Evolutionary conservation across 1,140 invertebrate species (phyloP).

Genomic region (Luehdorfia chinensis): DNA sequence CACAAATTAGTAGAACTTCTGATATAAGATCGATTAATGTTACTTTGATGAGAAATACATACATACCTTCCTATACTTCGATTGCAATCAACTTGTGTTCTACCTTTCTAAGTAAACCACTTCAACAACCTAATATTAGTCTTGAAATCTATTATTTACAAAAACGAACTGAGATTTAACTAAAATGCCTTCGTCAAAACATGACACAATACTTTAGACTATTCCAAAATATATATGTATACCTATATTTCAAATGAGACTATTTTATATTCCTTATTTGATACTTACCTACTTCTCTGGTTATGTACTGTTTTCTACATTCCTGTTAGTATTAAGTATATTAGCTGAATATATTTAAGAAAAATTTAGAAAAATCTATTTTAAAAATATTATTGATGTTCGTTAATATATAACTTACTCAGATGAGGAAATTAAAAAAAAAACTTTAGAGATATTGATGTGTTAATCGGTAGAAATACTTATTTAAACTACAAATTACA

Average conservation of each 20-base stretch:
- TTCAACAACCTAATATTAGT: background rate
- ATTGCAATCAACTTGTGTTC: background rate
- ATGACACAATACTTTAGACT: constrained; percentile 2
- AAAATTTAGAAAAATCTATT: constrained; percentile 2
- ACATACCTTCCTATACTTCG: background rate
- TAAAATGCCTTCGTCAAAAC: constrained; percentile 4
- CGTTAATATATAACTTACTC: background rate
- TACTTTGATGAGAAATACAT: background rate
- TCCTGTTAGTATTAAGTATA: constrained; percentile 8
- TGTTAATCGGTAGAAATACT: background rate
- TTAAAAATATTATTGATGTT: constrained; percentile 12
- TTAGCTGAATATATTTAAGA: constrained; percentile 9
- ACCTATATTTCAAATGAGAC: constrained; percentile 2
- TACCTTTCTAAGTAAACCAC: background rate
- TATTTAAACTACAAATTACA: background rate
- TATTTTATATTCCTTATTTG: constrained; percentile 14
- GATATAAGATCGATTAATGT: background rate
- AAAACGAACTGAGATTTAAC: background rate
- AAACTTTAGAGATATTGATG: background rate
- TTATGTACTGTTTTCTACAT: constrained; percentile 8
- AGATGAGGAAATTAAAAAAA: background rate
- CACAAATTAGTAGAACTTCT: background rate
- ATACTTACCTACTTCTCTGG: constrained; percentile 8
- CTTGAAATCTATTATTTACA: background rate
- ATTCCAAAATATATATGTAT: constrained; percentile 15